These are phyloP conservation scores for Drosophila pachea DNA, from an alignment of 1,140 invertebrate species.

Conservation along the genomic window DNA sequence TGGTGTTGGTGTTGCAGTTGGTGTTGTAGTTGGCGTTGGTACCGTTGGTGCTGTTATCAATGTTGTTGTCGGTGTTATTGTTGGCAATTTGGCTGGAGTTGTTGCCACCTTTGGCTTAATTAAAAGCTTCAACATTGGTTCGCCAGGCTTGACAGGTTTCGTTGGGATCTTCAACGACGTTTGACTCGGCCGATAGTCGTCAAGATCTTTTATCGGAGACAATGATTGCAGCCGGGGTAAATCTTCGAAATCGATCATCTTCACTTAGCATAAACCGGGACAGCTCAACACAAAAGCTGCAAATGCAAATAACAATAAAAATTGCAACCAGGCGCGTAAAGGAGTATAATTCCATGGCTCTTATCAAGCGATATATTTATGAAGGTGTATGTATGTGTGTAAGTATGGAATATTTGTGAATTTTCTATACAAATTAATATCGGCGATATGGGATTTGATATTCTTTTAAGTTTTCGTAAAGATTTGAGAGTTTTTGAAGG, in stretches of 20 bases:
- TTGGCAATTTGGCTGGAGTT: slow-evolving; percentile 34
- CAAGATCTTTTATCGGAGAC: slow-evolving; percentile 64
- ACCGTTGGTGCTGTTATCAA: slow-evolving; percentile 14
- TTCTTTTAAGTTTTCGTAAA: background rate
- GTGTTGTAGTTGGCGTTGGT: slow-evolving; percentile 13
- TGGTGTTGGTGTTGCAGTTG: too few relatives aligned
- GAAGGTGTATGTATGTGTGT: too few relatives aligned
- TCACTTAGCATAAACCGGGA: slow-evolving; percentile 21
- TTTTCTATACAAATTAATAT: background rate
- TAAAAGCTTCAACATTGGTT: slow-evolving; percentile 42
- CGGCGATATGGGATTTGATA: background rate
- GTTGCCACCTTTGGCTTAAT: slow-evolving; percentile 57
- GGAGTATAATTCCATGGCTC: background rate
- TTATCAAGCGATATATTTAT: background rate
- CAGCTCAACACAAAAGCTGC: slow-evolving; percentile 33
- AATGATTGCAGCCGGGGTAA: slow-evolving; percentile 73
- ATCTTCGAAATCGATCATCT: slow-evolving; percentile 72
- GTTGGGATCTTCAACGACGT: slow-evolving; percentile 42
- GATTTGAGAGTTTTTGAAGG: background rate
- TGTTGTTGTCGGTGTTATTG: slow-evolving; percentile 1
- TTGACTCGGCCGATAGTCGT: slow-evolving; percentile 28
- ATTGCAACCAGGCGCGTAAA: background rate
- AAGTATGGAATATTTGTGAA: too few relatives aligned
- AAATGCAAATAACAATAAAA: slow-evolving; percentile 20
- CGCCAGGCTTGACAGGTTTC: slow-evolving; percentile 30